Evolutionary conservation across 2,888 invertebrate species (phyloP), one percentile per base, ranked within the genome.

Genomic region (Rhogogaster chlorosoma): DNA sequence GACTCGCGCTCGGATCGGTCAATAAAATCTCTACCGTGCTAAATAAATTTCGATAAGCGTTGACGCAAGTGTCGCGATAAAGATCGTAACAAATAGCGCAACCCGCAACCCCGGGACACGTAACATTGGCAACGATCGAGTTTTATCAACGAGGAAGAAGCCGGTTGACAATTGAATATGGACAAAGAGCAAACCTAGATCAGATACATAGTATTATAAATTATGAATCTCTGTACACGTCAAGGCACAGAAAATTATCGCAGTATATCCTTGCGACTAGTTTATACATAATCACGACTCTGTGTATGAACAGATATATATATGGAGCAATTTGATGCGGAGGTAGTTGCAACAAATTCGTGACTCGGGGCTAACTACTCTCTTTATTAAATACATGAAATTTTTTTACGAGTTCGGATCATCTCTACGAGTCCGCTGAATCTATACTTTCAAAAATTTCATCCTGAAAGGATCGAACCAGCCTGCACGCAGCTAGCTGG

Each of bases 61-160:
- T 77, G 77, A 77, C 77, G 77, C 53, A 53, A 77, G 77, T 49
- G 32, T 42, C 32, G 45, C n/a, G 77, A 53, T 77, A 77, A n/a
- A 32, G 49, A 77, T 77, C 53, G 77, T 77, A 77, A 77, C 53
- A 77, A 77, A 77, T 77, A 53, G 77, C 32, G n/a, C 9, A 42
- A 26, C 42, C 42, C 32, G n/a, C 9, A 42, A 26, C 42, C 42
- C 29, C 45, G 45, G 10, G 42, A 22, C n/a, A n/a, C 71, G 71
- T 42, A 42, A 73, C 15, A 73, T 18, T 73, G 5, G 45, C 45
- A 45, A 3, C n/a, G 42, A 73, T 42, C 42, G 71, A 77, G 29
- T 53, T 53, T 53, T 77, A 49, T 77, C 49, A 53, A 32, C 77
- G 77, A 32, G 29, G 29, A n/a, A 77, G 77, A 77, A 77, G 53